A percentile compares a stretch with the other conserved stretches of the same genome.
Conservation (phyloP, 2,888 invertebrate genomes). For the Cephonodes hylas region DNA sequence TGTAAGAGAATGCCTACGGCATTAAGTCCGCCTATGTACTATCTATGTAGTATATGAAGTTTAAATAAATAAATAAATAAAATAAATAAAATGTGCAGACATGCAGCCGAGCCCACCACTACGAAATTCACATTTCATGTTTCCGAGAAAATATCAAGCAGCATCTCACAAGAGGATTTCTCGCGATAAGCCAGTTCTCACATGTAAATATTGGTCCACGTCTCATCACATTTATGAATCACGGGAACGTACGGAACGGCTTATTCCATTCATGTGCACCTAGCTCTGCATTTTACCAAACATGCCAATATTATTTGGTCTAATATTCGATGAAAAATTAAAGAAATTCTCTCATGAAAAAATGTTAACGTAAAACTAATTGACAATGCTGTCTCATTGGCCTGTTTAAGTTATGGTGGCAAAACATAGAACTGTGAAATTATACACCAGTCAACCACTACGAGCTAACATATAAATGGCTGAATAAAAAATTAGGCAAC, state of each 20-base stretch:
- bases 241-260: conserved; percentile 15
- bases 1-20: too few species aligned
- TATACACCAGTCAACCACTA: too few species aligned
- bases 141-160: conserved; percentile 22
- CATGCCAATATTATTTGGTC: neutral
- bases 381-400: too few species aligned
- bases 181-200: conserved; percentile 27
- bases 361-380: too few species aligned
- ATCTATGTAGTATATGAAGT: too few species aligned
- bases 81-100: conserved; percentile 16
- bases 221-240: conserved; percentile 32
- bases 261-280: neutral
- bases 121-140: conserved; percentile 26
- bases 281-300: neutral
- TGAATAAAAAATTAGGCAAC: too few species aligned
- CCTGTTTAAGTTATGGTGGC: too few species aligned
- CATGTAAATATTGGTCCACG: conserved; percentile 40
- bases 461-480: too few species aligned
- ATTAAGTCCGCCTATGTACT: too few species aligned
- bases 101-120: conserved; percentile 12
- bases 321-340: neutral
- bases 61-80: too few species aligned
- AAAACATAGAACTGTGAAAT: too few species aligned
- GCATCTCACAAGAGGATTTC: conserved; percentile 23
- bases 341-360: neutral